A percentile compares a stretch with the other conserved stretches of the same genome.
These are phyloP conservation scores for Helarctos malayanus DNA, from an alignment of 2,797 vertebrate species.

Conservation along the genomic window DNA sequence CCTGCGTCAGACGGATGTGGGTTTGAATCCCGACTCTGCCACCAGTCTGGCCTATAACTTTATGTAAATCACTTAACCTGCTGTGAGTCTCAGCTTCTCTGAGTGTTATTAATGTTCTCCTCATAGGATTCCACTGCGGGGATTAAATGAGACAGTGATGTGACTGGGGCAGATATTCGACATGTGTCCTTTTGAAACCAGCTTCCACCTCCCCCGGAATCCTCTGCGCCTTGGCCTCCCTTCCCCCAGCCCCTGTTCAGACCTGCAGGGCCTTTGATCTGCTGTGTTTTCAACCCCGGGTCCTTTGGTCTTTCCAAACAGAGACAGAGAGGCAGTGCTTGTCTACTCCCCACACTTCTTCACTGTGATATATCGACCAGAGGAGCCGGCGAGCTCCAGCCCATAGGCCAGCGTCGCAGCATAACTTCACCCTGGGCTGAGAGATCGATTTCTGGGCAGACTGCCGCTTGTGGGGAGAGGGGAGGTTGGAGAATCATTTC, in stretches of 20 bases:
- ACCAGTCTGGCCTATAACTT: neutral
- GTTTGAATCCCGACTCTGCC: neutral
- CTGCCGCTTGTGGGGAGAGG: neutral
- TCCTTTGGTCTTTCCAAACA: slow-evolving; percentile 62
- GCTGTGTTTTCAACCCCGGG: neutral
- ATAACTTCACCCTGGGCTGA: neutral
- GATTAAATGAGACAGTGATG: neutral
- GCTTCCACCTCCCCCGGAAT: neutral
- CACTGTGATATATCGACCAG: neutral
- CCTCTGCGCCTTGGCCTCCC: neutral
- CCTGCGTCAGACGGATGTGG: neutral
- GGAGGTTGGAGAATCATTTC: neutral
- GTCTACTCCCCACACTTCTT: neutral
- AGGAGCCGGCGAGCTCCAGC: neutral
- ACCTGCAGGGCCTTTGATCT: slow-evolving; percentile 72
- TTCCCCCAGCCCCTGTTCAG: slow-evolving; percentile 14
- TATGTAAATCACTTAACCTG: neutral
- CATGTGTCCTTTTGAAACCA: neutral
- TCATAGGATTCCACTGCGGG: neutral
- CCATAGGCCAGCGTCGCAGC: neutral
- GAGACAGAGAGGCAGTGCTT: slow-evolving; percentile 31
- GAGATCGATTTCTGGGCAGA: neutral
- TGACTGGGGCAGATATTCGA: neutral
- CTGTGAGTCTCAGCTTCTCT: neutral
- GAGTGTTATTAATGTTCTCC: neutral